Percentiles rank a stretch among this genome's conserved stretches.
Evolutionary conservation across 2,888 invertebrate species (phyloP).

Genomic region (Dorcus parallelipipedus): DNA sequence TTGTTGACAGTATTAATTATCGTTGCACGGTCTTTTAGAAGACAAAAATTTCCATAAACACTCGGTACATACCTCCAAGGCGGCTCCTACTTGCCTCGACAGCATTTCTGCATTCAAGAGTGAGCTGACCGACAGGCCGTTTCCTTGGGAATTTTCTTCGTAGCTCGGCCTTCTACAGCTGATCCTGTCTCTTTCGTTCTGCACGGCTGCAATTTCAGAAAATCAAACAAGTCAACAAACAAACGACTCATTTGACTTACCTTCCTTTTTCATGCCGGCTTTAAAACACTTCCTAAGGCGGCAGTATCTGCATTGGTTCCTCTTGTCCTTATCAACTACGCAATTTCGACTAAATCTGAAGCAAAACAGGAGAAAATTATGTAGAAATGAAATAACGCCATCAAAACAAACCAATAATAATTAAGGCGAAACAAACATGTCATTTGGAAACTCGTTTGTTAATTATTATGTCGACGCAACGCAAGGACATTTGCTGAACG

Average conservation of each 20-base stretch:
- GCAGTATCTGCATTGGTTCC: conserved; percentile 96
- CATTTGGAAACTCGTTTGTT: too few species aligned
- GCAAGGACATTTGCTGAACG: background rate
- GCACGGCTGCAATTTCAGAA: conserved; percentile 72
- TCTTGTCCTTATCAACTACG: conserved; percentile 93
- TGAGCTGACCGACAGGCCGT: conserved; percentile 83
- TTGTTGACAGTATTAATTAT: too few species aligned
- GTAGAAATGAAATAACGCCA: too few species aligned
- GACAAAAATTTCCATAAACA: too few species aligned
- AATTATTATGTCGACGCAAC: background rate
- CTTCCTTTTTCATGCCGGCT: conserved; percentile 97
- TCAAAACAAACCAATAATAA: too few species aligned
- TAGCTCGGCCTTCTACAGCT: conserved; percentile 90
- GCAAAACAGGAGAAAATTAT: background rate
- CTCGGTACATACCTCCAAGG: conserved; percentile 57
- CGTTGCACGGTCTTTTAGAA: too few species aligned
- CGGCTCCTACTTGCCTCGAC: conserved; percentile 84
- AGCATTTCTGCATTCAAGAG: conserved; percentile 90
- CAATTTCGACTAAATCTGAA: conserved; percentile 88
- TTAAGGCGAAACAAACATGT: too few species aligned
- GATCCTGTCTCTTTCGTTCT: conserved; percentile 97
- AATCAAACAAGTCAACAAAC: background rate
- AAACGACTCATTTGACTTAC: conserved; percentile 46
- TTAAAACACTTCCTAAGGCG: conserved; percentile 93
- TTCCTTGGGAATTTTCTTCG: conserved; percentile 79